Conservation (phyloP, 2,888 invertebrate genomes). For the Synergus umbraculus region DNA sequence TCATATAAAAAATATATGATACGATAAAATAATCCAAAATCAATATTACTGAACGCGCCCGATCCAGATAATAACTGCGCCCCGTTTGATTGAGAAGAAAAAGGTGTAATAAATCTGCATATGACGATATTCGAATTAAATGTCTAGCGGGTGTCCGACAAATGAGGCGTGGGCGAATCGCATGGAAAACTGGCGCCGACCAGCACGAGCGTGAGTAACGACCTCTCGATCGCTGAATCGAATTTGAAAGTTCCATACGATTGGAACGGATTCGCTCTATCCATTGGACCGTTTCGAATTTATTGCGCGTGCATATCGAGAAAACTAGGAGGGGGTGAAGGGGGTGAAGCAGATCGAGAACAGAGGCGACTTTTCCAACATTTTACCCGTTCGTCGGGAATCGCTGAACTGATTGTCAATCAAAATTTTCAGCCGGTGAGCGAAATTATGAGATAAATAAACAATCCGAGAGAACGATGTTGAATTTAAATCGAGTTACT, state of each 20-base stretch:
- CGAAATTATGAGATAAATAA: conserved; percentile 32
- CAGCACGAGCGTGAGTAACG: conserved; percentile 32
- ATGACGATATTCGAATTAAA: conserved; percentile 26
- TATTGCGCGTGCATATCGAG: conserved; percentile 30
- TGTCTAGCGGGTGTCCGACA: conserved; percentile 30
- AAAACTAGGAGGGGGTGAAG: background rate
- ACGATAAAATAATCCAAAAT: background rate
- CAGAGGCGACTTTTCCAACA: conserved; percentile 43
- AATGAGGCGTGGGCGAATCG: conserved; percentile 31
- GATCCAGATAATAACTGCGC: background rate
- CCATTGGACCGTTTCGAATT: conserved; percentile 24
- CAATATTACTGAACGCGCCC: background rate
- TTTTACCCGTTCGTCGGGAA: conserved; percentile 43
- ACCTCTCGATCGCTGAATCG: conserved; percentile 33
- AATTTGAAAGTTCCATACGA: conserved; percentile 36
- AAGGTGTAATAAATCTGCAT: conserved; percentile 17
- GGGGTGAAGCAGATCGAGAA: background rate
- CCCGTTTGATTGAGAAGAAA: conserved; percentile 28
- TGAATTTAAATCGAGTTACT: background rate
- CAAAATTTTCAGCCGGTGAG: conserved; percentile 42
- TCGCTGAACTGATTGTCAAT: conserved; percentile 47
- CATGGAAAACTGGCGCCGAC: conserved; percentile 32
- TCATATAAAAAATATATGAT: background rate
- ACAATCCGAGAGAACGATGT: background rate
- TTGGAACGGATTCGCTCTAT: conserved; percentile 27